These are phyloP conservation scores for Palythoa caribaeorum DNA, from an alignment of 92 coral and sea anemone species.

Conservation along the genomic window DNA sequence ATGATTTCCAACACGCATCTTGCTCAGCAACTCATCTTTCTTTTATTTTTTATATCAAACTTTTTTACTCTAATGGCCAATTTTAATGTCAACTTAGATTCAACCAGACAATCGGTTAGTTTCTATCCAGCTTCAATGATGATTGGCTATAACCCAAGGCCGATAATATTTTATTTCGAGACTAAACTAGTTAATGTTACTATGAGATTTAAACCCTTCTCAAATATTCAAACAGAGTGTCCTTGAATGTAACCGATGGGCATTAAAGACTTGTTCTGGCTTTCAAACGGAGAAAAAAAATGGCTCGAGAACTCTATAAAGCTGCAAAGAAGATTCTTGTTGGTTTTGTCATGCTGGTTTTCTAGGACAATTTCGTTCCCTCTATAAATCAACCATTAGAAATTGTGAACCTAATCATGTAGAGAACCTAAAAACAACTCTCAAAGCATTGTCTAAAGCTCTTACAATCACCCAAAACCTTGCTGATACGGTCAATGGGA, in stretches of 20 bases:
- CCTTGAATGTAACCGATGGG: conserved; percentile 54
- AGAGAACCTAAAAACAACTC: conserved; percentile 38
- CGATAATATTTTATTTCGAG: conserved; percentile 23
- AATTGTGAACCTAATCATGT: conserved; percentile 50
- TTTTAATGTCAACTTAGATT: background rate
- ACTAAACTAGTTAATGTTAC: conserved; percentile 17
- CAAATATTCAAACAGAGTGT: conserved; percentile 3
- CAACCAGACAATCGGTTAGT: background rate
- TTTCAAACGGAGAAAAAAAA: conserved; percentile 24
- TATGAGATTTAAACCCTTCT: background rate
- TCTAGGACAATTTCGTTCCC: conserved; percentile 12
- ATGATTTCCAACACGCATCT: background rate
- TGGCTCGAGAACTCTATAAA: conserved; percentile 17
- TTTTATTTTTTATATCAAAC: background rate
- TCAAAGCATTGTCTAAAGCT: conserved; percentile 29
- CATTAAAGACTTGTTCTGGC: background rate
- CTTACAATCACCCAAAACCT: conserved; percentile 6
- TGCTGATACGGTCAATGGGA: conserved; percentile 6
- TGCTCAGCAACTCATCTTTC: background rate
- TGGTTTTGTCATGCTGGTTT: conserved; percentile 32
- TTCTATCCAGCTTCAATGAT: conserved; percentile 20
- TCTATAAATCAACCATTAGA: conserved; percentile 35
- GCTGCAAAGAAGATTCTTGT: background rate
- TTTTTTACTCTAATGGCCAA: background rate
- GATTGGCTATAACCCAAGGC: conserved; percentile 2